Conservation (phyloP, 2,113 vertebrate species). For the Vanacampus margaritifer region DNA sequence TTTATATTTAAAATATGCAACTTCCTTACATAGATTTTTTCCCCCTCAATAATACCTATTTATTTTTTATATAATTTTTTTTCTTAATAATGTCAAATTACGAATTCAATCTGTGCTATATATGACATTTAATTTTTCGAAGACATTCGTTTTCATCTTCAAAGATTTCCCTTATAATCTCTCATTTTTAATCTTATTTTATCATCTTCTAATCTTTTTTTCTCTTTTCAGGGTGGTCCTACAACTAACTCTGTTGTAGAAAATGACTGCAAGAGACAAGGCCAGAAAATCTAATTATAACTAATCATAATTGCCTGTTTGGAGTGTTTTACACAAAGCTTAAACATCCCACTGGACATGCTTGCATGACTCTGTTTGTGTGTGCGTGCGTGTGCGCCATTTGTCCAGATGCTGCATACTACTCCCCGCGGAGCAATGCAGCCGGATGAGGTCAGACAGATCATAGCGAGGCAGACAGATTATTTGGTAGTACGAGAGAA, state of each 20-base stretch:
- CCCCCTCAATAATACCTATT: no score
- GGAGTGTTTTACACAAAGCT: constrained; percentile 20
- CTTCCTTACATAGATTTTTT: no score
- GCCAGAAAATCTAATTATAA: constrained; percentile 12
- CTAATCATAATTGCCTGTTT: constrained; percentile 20
- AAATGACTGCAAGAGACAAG: constrained; percentile 1
- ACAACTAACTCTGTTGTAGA: background rate
- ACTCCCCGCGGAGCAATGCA: constrained; percentile 43
- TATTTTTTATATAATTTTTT: no score
- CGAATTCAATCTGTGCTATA: no score
- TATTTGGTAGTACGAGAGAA: constrained; percentile 3
- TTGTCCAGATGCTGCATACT: constrained; percentile 43
- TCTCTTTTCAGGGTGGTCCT: background rate
- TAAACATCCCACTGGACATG: constrained; percentile 10
- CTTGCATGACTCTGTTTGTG: background rate
- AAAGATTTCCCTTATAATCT: no score
- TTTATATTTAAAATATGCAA: no score
- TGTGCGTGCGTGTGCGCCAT: background rate
- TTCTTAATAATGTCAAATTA: no score
- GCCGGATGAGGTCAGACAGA: constrained; percentile 49
- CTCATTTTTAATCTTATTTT: no score
- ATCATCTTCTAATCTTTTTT: no score
- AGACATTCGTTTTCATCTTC: background rate
- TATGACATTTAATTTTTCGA: no score
- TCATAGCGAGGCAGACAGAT: constrained; percentile 33